phyloP scores from a whole-genome alignment of 2,113 vertebrate species.

The Ifrita kowaldi region DNA sequence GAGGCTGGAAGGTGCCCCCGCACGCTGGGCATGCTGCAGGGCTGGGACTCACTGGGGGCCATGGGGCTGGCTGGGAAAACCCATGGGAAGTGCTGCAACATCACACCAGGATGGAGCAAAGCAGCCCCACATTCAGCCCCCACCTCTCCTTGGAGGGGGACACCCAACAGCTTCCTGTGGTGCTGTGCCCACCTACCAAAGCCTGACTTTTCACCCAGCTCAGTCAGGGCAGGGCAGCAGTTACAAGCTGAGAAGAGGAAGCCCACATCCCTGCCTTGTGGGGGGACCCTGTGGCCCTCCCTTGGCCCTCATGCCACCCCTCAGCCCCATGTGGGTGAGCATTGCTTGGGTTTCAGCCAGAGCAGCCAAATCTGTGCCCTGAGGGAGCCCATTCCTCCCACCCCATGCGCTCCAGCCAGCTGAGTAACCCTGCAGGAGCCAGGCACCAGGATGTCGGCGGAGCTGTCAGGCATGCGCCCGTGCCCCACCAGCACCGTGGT shows the following conservation, averaged over 20 bases:
- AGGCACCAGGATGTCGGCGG: accelerated
- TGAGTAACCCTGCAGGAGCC: neutral
- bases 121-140: neutral
- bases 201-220: accelerated
- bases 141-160: neutral
- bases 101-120: neutral
- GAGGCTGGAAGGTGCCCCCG: neutral
- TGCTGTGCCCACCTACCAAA: neutral
- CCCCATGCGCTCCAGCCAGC: accelerated
- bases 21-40: accelerated
- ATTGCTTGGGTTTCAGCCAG: neutral
- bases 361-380: neutral
- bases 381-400: neutral
- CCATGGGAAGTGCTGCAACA: neutral
- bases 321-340: neutral
- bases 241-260: neutral
- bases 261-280: accelerated
- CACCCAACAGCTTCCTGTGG: neutral
- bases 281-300: neutral
- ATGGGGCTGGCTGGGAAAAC: neutral
- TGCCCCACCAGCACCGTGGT: neutral
- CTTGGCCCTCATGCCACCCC: neutral
- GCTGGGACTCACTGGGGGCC: neutral
- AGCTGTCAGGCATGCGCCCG: accelerated
- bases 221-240: neutral